A percentile compares a stretch with the other conserved stretches of the same genome.
Evolutionary conservation across 2,113 vertebrate genomes (phyloP).

Genomic region (Myotis yumanensis): DNA sequence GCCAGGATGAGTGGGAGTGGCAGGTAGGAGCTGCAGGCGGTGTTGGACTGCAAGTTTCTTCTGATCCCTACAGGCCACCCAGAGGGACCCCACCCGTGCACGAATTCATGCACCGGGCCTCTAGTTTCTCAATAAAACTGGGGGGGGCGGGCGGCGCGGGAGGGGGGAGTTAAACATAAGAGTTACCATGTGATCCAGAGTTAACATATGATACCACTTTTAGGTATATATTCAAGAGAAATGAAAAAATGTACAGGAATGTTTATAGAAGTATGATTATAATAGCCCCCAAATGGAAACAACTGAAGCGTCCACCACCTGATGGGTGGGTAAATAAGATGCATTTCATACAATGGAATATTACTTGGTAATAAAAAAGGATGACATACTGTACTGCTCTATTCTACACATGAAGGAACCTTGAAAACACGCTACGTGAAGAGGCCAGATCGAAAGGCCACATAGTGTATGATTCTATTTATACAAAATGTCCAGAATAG

Average conservation of each 20-base stretch:
- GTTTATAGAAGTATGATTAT: not conserved
- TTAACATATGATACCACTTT: not conserved
- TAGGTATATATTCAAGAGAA: not conserved
- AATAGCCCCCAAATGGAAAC: not conserved
- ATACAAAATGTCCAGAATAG: not conserved
- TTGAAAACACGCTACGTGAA: not conserved
- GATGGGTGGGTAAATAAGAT: not conserved
- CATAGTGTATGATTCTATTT: not conserved
- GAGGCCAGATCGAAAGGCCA: not conserved
- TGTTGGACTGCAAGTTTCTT: no score
- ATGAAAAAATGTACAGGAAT: not conserved
- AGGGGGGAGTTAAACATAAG: not conserved
- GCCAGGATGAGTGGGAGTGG: no score
- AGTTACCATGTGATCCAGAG: not conserved
- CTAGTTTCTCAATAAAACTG: not conserved
- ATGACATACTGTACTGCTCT: not conserved
- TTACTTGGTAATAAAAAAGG: not conserved
- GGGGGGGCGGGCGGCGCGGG: no score
- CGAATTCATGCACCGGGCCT: no score
- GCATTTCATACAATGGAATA: not conserved
- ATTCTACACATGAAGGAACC: not conserved
- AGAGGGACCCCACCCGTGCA: no score
- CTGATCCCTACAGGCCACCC: no score
- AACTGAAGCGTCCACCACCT: not conserved
- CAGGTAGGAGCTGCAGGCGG: no score